phyloP scores from a whole-genome alignment of 1,140 invertebrate species.

The Mizuhopecten yessoensis region DNA sequence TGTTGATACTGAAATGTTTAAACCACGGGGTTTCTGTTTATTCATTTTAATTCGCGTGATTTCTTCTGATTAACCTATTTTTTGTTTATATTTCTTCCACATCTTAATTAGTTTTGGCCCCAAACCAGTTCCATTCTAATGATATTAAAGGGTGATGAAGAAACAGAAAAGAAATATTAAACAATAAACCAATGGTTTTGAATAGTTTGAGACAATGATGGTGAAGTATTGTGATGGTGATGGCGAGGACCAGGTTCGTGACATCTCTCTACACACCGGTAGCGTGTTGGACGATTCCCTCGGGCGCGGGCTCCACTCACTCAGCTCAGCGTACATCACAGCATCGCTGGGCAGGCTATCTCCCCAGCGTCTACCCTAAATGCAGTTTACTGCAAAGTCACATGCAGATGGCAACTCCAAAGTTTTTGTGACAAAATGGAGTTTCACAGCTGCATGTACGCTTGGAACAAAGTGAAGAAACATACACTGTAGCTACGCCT shows the following conservation, averaged over 20 bases:
- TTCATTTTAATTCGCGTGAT: not conserved
- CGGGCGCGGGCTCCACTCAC: not conserved
- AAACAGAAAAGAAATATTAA: not conserved
- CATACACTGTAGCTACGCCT: too few relatives aligned
- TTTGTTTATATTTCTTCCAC: too few relatives aligned
- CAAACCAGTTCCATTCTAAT: not conserved
- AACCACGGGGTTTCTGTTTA: not conserved
- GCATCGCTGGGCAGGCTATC: not conserved
- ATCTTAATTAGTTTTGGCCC: not conserved
- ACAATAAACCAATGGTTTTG: not conserved
- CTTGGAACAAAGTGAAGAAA: too few relatives aligned
- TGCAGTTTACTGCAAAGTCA: conserved; percentile 32
- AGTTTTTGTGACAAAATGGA: not conserved
- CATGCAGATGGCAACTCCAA: not conserved
- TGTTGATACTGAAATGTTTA: not conserved
- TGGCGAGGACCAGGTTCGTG: not conserved
- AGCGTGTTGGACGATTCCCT: not conserved
- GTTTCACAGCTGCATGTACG: not conserved
- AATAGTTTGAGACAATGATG: too few relatives aligned
- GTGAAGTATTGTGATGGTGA: not conserved
- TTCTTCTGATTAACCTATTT: not conserved
- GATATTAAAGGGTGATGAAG: not conserved
- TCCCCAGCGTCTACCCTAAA: conserved; percentile 23
- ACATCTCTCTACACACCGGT: not conserved
- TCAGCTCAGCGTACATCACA: not conserved